Conservation (phyloP, 2,113 vertebrate species). For the Uria lomvia region DNA sequence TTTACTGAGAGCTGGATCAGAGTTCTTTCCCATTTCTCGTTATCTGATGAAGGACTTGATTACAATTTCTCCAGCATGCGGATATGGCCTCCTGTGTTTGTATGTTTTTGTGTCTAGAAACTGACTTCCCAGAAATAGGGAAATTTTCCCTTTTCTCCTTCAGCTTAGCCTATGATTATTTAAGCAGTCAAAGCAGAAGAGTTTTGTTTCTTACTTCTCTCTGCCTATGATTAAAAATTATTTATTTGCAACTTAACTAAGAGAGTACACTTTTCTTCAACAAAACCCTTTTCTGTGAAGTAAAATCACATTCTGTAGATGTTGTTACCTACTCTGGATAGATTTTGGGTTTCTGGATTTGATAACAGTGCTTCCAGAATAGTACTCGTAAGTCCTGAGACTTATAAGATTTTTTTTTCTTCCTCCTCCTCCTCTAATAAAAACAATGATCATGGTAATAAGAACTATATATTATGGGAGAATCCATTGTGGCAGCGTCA, state of each 20-base stretch:
- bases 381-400: not conserved
- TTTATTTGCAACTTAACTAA: not conserved
- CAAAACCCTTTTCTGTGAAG: not conserved
- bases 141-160: not conserved
- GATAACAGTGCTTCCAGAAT: not conserved
- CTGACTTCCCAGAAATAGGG: constrained; percentile 36
- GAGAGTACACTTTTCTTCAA: not conserved
- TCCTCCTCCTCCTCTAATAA: not conserved
- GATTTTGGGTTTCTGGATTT: not conserved
- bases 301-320: not conserved
- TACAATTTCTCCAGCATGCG: not conserved
- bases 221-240: not conserved
- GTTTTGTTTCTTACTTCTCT: not conserved
- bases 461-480: not conserved
- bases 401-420: not conserved
- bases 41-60: constrained; percentile 27
- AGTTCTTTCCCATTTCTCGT: constrained; percentile 29
- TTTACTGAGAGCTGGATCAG: not conserved
- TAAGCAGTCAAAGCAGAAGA: not conserved
- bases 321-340: not conserved
- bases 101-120: not conserved
- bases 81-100: not conserved
- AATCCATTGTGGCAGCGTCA: not conserved
- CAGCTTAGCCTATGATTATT: not conserved
- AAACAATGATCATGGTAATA: not conserved